Base-by-base conservation (phyloP, 2,113 vertebrate species). In the Oostethus manadensis region DNA sequence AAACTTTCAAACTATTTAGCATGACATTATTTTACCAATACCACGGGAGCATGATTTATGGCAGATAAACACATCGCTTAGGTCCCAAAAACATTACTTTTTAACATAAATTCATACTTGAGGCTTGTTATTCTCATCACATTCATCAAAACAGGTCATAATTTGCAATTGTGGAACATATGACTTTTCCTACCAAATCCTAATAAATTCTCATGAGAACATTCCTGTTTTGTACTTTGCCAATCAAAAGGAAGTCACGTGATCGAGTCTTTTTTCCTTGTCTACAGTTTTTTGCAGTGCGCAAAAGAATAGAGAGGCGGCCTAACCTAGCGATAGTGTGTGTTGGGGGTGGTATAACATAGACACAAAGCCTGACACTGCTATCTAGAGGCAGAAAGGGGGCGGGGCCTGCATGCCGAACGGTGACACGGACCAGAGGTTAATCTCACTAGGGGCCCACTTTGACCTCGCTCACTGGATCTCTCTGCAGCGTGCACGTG, bases 301-400 rank as follows among this genome's bases (percentile, higher is more conserved):
- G 74, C 66, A 66, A 64, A 51, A 21, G 51, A 64, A 69, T 60
- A 59, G 74, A 67, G 60, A 47, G 69, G 63, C 13, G 29, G 63
- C 8, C 22, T 8, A 44, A 46, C 8, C 23, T 17, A 51, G 21
- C 3, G 62, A 40, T 71, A 64, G 74, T 81, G 81, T 82, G 70
- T 69, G 84, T 86, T 2, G 11, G 8, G 53, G 29, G 53, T 35
- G 33, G 35, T 35, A 40, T 21, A 21, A 26, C 82, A 79, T 74
- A 92, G 79, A 91, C 91, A 94, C 91, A 94, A 94, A 93, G 88
- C 85, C 82, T 71, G 84, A 88, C 90, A 88, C 79, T 84, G 83
- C 86, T 84, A 87, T 88, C 87, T 85, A 76, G 79, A 78, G 84
- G 83, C 79, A 76, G 81, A 70, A 79, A 70, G 88, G 86, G 88